A percentile compares a stretch with the other conserved stretches of the same genome.
Evolutionary conservation across 2,113 vertebrate species (phyloP).

Genomic region (Pipra filicauda): DNA sequence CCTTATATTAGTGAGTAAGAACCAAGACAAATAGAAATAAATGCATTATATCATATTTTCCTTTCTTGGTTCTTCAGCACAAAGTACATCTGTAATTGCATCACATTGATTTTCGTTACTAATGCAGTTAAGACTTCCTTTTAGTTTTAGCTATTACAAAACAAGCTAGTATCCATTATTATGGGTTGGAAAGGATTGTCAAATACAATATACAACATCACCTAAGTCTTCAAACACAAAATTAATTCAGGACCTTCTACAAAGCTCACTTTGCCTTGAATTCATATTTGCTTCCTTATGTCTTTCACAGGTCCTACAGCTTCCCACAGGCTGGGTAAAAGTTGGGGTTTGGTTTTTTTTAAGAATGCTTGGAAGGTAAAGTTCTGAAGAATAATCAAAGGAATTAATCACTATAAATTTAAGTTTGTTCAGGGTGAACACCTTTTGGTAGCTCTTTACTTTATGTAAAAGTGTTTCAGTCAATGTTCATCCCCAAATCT

Average conservation of each 20-base stretch:
- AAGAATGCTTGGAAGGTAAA: not conserved
- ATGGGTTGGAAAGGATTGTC: not conserved
- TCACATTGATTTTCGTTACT: not conserved
- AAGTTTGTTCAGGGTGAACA: not conserved
- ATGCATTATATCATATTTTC: not conserved
- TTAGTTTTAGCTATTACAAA: not conserved
- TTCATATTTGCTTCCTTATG: not conserved
- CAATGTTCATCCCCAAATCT: not conserved
- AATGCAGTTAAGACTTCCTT: not conserved
- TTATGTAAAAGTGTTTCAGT: not conserved
- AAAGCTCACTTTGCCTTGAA: not conserved
- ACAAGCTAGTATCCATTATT: not conserved
- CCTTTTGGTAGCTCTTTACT: not conserved
- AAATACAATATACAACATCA: not conserved
- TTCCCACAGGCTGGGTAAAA: not conserved
- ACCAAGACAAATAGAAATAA: not conserved
- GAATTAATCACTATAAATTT: not conserved
- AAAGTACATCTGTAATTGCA: not conserved
- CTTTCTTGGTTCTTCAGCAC: not conserved
- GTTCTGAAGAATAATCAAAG: not conserved
- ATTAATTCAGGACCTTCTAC: not conserved
- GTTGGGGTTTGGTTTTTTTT: accelerated
- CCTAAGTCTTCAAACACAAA: not conserved
- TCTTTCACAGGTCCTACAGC: not conserved
- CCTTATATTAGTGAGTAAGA: not conserved